phyloP scores from a whole-genome alignment of 2,888 invertebrate species.

The Apodemia duryi region DNA sequence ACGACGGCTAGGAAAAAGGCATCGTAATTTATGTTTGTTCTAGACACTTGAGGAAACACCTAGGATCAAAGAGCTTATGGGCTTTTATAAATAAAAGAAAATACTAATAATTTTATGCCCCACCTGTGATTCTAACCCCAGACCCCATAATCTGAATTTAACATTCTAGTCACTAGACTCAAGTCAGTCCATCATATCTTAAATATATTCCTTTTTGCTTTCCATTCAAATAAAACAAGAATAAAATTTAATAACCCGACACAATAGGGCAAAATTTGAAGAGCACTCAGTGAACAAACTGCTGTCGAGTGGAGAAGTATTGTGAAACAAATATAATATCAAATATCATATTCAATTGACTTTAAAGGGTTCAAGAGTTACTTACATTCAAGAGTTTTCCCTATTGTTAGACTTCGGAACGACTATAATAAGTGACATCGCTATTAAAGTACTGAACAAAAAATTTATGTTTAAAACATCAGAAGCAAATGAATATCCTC shows the following conservation, averaged over 20 bases:
- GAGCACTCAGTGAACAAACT: constrained; percentile 4
- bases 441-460: background rate
- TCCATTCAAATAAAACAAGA: background rate
- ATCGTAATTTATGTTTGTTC: no score
- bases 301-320: background rate
- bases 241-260: constrained; percentile 5
- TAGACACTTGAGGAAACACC: no score
- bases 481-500: background rate
- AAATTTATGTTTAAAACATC: background rate
- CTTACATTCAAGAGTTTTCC: background rate
- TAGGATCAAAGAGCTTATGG: no score
- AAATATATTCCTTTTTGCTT: no score
- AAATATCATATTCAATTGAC: background rate
- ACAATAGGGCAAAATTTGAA: background rate
- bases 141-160: no score
- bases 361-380: background rate
- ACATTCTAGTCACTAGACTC: no score
- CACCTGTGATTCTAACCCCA: no score
- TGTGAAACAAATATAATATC: constrained; percentile 8
- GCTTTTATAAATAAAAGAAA: no score
- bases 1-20: no score
- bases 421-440: background rate
- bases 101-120: no score
- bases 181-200: no score
- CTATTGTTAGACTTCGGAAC: background rate